Evolutionary conservation across 1,140 invertebrate species (phyloP).

Genomic region (Drosophila rhopaloa): DNA sequence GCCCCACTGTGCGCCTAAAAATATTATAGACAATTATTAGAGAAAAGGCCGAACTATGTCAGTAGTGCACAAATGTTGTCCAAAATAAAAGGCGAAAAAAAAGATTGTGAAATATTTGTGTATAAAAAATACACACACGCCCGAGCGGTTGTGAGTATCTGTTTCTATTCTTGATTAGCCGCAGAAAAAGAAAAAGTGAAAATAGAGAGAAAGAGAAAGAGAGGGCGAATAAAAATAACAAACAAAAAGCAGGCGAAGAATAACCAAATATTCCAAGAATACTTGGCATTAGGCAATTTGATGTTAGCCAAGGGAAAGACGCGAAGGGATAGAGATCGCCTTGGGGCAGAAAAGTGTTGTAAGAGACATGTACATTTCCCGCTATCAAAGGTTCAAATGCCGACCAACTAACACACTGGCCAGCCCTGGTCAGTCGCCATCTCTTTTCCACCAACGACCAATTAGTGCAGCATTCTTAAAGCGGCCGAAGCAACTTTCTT

Average conservation of each 20-base stretch:
- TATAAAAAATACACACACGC: slow-evolving; percentile 30
- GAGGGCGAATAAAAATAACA: slow-evolving; percentile 19
- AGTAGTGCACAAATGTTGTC: slow-evolving; percentile 71
- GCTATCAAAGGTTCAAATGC: slow-evolving; percentile 1
- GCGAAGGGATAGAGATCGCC: slow-evolving; percentile 4
- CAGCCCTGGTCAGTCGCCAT: neutral
- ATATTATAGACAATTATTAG: slow-evolving; percentile 46
- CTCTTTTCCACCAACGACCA: neutral
- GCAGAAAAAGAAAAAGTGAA: slow-evolving; percentile 34
- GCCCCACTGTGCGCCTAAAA: slow-evolving; percentile 55
- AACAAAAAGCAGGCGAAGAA: slow-evolving; percentile 9
- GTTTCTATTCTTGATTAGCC: slow-evolving; percentile 38
- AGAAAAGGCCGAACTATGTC: slow-evolving; percentile 60
- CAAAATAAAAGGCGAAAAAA: slow-evolving; percentile 51
- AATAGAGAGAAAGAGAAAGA: slow-evolving; percentile 4
- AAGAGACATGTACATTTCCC: slow-evolving; percentile 1
- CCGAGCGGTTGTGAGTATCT: slow-evolving; percentile 15
- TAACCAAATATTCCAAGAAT: slow-evolving; percentile 24
- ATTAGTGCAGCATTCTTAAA: slow-evolving; percentile 44
- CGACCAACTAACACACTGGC: slow-evolving; percentile 37
- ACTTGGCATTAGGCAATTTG: slow-evolving; percentile 17
- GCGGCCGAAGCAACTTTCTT: slow-evolving; percentile 42
- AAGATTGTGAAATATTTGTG: slow-evolving; percentile 31
- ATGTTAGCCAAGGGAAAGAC: neutral
- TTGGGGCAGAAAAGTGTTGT: slow-evolving; percentile 1